Conservation (phyloP, 2,113 vertebrate genomes). For the Phrynosoma platyrhinos region DNA sequence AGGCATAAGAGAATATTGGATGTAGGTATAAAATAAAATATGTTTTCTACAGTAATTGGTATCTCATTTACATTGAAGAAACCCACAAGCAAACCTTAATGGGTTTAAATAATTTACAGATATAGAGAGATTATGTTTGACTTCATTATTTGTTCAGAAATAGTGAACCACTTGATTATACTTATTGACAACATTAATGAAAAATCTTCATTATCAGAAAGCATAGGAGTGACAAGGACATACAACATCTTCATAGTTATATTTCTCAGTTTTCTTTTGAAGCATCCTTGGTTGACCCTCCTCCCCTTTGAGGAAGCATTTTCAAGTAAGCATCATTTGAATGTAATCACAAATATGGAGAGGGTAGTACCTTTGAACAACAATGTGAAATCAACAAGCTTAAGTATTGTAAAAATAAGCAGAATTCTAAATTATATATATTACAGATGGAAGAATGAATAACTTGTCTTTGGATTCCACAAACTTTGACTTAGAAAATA, state of each 20-base stretch:
- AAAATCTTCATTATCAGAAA: slow-evolving; percentile 26
- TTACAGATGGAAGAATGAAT: slow-evolving; percentile 45
- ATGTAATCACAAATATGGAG: slow-evolving; percentile 59
- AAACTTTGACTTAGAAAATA: slow-evolving; percentile 47
- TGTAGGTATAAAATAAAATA: background rate
- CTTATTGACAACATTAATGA: slow-evolving; percentile 44
- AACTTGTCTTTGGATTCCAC: slow-evolving; percentile 55
- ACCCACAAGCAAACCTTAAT: background rate
- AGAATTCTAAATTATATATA: slow-evolving; percentile 50
- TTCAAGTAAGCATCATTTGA: slow-evolving; percentile 41
- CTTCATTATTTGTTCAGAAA: slow-evolving; percentile 57
- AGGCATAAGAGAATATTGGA: background rate
- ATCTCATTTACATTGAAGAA: background rate
- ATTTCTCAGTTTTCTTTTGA: slow-evolving; percentile 22
- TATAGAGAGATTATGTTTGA: slow-evolving; percentile 31
- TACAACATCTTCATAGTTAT: slow-evolving; percentile 44
- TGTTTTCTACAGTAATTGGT: slow-evolving; percentile 31
- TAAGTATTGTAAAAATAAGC: background rate
- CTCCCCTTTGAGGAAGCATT: slow-evolving; percentile 47
- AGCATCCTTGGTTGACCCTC: slow-evolving; percentile 51
- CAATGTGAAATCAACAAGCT: slow-evolving; percentile 43
- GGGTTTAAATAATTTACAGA: slow-evolving; percentile 48
- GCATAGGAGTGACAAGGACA: slow-evolving; percentile 41
- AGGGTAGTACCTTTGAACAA: slow-evolving; percentile 46
- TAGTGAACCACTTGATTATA: slow-evolving; percentile 26